phyloP scores from a whole-genome alignment of 2,888 invertebrate species.

The Acleris literana region DNA sequence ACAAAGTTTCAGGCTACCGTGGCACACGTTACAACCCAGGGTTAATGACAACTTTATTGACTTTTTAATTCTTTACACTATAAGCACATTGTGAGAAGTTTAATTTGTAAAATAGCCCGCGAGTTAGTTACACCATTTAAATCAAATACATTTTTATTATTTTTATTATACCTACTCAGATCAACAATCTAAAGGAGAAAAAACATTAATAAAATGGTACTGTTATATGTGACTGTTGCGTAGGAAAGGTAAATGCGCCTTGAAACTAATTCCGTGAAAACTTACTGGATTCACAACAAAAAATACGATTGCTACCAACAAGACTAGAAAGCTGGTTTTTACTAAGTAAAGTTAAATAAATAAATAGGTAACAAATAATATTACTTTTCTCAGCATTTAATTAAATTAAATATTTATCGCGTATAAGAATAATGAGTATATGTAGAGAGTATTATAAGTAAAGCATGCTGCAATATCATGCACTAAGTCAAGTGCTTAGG shows the following conservation, averaged over 20 bases:
- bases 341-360: constrained; percentile 51
- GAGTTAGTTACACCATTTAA: too few species aligned
- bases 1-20: constrained; percentile 73
- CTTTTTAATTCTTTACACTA: neutral
- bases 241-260: neutral
- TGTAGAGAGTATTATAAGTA: constrained; percentile 37
- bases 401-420: constrained; percentile 50
- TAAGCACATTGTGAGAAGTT: constrained; percentile 8
- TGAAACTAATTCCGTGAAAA: neutral
- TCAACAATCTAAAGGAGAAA: too few species aligned
- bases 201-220: too few species aligned
- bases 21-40: constrained; percentile 42
- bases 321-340: constrained; percentile 67
- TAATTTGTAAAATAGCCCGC: too few species aligned
- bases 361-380: constrained; percentile 38
- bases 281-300: constrained; percentile 14
- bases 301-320: constrained; percentile 8
- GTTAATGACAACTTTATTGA: constrained; percentile 32
- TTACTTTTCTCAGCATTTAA: constrained; percentile 20
- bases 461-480: constrained; percentile 73
- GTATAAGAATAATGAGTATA: constrained; percentile 51
- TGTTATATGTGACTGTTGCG: too few species aligned
- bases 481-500: constrained; percentile 48
- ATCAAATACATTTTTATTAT: too few species aligned
- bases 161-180: too few species aligned